A percentile compares a stretch with the other conserved stretches of the same genome.
Evolutionary conservation across 2,113 vertebrate genomes (phyloP).

Genomic region (Atrichornis clamosus): DNA sequence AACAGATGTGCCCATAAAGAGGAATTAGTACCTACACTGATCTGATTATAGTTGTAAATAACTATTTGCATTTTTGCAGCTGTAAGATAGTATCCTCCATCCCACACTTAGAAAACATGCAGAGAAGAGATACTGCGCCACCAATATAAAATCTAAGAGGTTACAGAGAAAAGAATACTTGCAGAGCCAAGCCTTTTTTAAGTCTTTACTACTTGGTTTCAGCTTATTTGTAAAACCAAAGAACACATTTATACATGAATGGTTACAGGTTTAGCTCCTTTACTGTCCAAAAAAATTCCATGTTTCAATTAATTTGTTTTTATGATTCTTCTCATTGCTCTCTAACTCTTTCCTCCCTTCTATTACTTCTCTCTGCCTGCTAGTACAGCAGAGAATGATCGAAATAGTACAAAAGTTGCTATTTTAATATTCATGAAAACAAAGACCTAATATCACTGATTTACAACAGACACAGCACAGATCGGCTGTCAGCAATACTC

Average conservation of each 20-base stretch:
- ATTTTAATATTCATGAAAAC: slow-evolving; percentile 7
- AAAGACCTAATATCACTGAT: neutral
- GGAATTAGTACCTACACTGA: neutral
- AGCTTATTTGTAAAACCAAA: neutral
- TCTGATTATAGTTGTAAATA: neutral
- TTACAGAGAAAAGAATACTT: neutral
- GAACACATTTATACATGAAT: neutral
- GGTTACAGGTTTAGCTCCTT: neutral
- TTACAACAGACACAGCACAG: neutral
- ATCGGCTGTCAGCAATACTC: neutral
- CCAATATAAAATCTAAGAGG: neutral
- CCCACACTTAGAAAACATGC: neutral
- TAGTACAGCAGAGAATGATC: neutral
- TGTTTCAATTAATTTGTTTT: neutral
- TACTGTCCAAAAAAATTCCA: neutral
- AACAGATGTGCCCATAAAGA: neutral
- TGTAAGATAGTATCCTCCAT: neutral
- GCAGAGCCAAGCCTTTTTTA: neutral
- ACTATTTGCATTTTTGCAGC: neutral
- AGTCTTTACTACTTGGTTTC: neutral
- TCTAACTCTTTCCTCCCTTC: neutral
- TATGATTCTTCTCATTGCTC: neutral
- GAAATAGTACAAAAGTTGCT: neutral
- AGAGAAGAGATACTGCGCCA: neutral
- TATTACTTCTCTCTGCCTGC: neutral